These are phyloP conservation scores for Pogonomyrmex barbatus DNA, from an alignment of 1,140 invertebrate genomes.

Conservation along the genomic window DNA sequence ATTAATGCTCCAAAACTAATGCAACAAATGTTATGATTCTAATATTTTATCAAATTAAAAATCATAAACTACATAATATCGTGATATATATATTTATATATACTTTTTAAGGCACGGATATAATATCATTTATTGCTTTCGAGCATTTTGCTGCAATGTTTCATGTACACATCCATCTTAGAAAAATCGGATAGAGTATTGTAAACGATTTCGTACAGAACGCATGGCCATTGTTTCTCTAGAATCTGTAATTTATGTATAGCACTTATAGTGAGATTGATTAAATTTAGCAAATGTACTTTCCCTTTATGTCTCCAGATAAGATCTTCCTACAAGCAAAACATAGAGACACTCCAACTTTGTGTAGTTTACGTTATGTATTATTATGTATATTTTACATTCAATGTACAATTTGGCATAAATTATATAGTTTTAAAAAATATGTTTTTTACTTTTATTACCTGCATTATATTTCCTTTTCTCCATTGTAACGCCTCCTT, in stretches of 20 bases:
- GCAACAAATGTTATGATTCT: not conserved
- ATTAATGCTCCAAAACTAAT: slow-evolving; percentile 1
- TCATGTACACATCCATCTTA: slow-evolving; percentile 92
- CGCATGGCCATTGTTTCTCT: slow-evolving; percentile 90
- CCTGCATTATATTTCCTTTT: slow-evolving; percentile 88
- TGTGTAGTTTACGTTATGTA: not conserved
- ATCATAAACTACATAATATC: not conserved
- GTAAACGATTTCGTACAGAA: slow-evolving; percentile 91
- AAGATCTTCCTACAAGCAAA: slow-evolving; percentile 88
- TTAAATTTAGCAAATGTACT: slow-evolving; percentile 88
- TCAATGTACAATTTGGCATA: not conserved
- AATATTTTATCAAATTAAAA: not conserved
- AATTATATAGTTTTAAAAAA: not conserved
- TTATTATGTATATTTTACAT: not conserved
- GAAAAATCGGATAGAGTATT: slow-evolving; percentile 92
- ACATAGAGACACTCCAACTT: not conserved
- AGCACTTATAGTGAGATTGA: slow-evolving; percentile 90
- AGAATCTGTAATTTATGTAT: slow-evolving; percentile 91
- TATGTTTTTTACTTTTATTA: slow-evolving; percentile 71
- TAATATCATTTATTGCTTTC: slow-evolving; percentile 73
- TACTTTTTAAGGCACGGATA: not conserved
- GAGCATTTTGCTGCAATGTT: slow-evolving; percentile 82
- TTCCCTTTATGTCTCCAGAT: slow-evolving; percentile 90
- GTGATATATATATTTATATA: not conserved
- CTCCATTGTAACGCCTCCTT: slow-evolving; percentile 95